Percentiles rank a stretch among this genome's conserved stretches.
Evolutionary conservation across 2,888 invertebrate genomes (phyloP).

Genomic region (Erebia ligea): DNA sequence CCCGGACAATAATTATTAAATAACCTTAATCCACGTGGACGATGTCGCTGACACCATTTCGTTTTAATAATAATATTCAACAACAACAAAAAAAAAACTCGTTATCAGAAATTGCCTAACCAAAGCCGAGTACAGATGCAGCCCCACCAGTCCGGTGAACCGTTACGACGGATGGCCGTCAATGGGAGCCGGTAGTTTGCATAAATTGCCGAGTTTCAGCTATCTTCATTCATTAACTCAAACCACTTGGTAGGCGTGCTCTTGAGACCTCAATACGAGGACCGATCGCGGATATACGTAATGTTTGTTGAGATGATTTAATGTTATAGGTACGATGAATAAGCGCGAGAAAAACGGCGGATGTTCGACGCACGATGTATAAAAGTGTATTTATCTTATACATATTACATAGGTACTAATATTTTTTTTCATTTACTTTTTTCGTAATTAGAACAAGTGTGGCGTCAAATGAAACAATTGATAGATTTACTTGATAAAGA

Average conservation of each 20-base stretch:
- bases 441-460: too few relatives aligned
- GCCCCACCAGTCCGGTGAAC: slow-evolving; percentile 33
- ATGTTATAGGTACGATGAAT: neutral
- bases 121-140: slow-evolving; percentile 4
- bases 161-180: slow-evolving; percentile 45
- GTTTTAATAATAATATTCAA: neutral
- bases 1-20: too few relatives aligned
- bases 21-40: too few relatives aligned
- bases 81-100: slow-evolving; percentile 4
- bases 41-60: too few relatives aligned
- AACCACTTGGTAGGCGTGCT: slow-evolving; percentile 26
- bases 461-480: too few relatives aligned
- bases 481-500: too few relatives aligned
- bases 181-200: slow-evolving; percentile 46
- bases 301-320: slow-evolving; percentile 10
- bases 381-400: too few relatives aligned
- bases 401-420: too few relatives aligned
- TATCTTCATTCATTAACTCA: slow-evolving; percentile 47
- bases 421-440: too few relatives aligned
- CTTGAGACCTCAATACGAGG: slow-evolving; percentile 10
- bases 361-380: neutral
- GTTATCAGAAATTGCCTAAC: slow-evolving; percentile 19
- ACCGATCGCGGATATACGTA: neutral
- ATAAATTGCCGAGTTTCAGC: slow-evolving; percentile 44
- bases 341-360: neutral